A percentile compares a stretch with the other conserved stretches of the same genome.
phyloP scores from a whole-genome alignment of 1,140 invertebrate genomes.

The Mylabris phalerata region DNA sequence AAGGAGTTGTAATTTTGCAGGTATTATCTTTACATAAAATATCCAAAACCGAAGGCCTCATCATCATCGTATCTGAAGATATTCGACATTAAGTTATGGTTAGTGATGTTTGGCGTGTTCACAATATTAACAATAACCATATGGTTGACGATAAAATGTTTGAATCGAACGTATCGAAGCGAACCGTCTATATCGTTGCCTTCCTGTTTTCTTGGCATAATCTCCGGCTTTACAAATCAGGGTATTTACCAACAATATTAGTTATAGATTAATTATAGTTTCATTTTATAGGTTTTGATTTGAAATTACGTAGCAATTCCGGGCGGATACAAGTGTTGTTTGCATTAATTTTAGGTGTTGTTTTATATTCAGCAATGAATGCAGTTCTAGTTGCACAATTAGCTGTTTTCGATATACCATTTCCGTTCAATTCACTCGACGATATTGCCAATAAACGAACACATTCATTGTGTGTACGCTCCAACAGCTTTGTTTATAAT shows the following conservation, averaged over 20 bases:
- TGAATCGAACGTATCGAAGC: conserved; percentile 12
- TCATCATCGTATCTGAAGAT: conserved; percentile 26
- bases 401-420: conserved; percentile 22
- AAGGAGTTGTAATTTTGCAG: conserved; percentile 8
- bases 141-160: conserved; percentile 23
- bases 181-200: conserved; percentile 27
- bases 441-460: conserved; percentile 23
- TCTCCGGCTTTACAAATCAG: conserved; percentile 35
- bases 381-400: conserved; percentile 34
- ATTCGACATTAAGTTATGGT: conserved; percentile 26
- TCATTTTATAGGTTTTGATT: conserved; percentile 25
- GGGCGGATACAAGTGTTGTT: conserved; percentile 28
- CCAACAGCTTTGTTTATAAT: conserved; percentile 36
- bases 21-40: conserved; percentile 33
- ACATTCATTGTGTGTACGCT: conserved; percentile 32
- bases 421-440: conserved; percentile 27
- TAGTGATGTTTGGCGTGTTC: conserved; percentile 21
- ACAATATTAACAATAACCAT: conserved; percentile 21
- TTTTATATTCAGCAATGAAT: conserved; percentile 31
- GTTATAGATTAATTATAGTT: background rate
- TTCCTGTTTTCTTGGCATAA: conserved; percentile 29
- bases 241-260: conserved; percentile 9
- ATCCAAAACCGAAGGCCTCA: conserved; percentile 22
- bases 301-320: conserved; percentile 27
- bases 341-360: conserved; percentile 28